Base-by-base conservation (phyloP, 2,113 vertebrate genomes). In the Tetraodon nigroviridis region DNA sequence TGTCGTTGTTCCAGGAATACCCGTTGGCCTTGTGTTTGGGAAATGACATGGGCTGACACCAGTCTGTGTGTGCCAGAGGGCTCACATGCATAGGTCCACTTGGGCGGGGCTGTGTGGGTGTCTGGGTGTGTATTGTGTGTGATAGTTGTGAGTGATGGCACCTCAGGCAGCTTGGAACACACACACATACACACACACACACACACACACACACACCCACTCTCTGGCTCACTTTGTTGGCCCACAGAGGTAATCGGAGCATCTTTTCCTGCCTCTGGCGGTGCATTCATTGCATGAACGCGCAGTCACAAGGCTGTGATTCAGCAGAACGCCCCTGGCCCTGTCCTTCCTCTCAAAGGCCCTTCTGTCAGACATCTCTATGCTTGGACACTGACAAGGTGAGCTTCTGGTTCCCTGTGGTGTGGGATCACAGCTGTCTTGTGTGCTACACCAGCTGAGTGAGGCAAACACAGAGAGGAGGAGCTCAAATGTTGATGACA, bases 381-480 rank as follows among this genome's bases (percentile, higher is more conserved):
- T 12, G 20, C 67, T 79, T 59, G 79, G 79, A 78, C 70, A 75
- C 66, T 61, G 69, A 55, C 52, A 73, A 78, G 68, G 56, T 55
- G 74, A 78, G 83, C 84, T 78, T 83, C 82, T 88, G 68, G 65
- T 84, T 81, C 84, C 76, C 81, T 76, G 69, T 60, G 73, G 82
- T 84, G 84, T 89, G 87, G 79, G 81, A 87, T 90, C 90, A 84
- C 87, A 86, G 79, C 86, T 81, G 80, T 73, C 75, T 63, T 73
- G 65, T 52, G 50, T 22, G 75, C 71, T 51, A 54, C 67, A 86
- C 84, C 79, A 88, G 86, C 84, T 83, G 85, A 82, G 75, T 58
- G 67, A 76, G 61, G 67, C 78, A 58, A 78, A 87, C 71, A 75
- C 69, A 61, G 60, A 65, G 67, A 73, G 67, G 75, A 78, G 79